Evolutionary conservation across 2,888 invertebrate genomes (phyloP).

Genomic region (Nymphalis polychloros): DNA sequence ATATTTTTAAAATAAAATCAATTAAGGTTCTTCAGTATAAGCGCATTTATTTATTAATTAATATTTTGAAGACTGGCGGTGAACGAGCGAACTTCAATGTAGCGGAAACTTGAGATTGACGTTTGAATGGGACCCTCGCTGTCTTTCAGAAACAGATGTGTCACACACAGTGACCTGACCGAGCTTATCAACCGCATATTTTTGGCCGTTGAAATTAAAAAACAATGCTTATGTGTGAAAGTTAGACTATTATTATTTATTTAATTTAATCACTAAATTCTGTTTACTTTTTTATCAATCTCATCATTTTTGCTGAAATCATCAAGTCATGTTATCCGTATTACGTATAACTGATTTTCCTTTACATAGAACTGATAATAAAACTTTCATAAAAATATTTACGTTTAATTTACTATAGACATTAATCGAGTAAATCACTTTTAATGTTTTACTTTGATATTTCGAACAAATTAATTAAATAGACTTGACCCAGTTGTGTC

Average conservation of each 20-base stretch:
- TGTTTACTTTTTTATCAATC: too few relatives aligned
- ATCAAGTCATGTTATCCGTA: too few relatives aligned
- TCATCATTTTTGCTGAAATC: too few relatives aligned
- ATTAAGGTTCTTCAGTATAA: not conserved
- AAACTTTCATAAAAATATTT: too few relatives aligned
- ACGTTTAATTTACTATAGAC: too few relatives aligned
- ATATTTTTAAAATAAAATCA: too few relatives aligned
- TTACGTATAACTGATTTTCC: too few relatives aligned
- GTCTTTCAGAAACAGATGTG: conserved; percentile 24
- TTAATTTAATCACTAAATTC: not conserved
- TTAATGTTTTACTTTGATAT: too few relatives aligned
- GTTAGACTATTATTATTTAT: not conserved
- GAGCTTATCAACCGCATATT: conserved; percentile 7
- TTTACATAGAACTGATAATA: too few relatives aligned
- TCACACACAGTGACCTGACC: conserved; percentile 16
- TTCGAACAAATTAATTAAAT: too few relatives aligned
- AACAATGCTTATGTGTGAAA: not conserved
- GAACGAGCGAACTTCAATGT: conserved; percentile 19
- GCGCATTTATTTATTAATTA: not conserved
- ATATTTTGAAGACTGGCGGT: not conserved
- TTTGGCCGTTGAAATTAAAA: conserved; percentile 1
- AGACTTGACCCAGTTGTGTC: too few relatives aligned
- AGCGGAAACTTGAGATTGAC: conserved; percentile 47
- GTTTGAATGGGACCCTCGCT: conserved; percentile 53
- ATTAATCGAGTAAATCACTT: too few relatives aligned